A percentile compares a stretch with the other conserved stretches of the same genome.
Conservation (phyloP, 2,113 vertebrate species). For the Pelodiscus sinensis region DNA sequence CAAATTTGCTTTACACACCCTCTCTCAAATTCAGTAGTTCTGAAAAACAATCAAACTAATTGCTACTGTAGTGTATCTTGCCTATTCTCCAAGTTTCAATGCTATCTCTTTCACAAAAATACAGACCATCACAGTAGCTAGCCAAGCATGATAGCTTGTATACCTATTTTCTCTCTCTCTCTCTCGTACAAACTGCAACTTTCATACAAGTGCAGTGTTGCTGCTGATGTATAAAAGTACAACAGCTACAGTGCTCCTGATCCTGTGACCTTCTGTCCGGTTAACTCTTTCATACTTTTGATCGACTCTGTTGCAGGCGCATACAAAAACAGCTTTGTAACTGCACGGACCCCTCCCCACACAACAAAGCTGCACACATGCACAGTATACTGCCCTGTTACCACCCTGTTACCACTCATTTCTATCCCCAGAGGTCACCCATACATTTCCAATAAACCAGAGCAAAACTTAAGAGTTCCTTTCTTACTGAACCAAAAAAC, state of each 20-base stretch:
- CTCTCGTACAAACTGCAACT: too few species aligned
- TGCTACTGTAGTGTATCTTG: background rate
- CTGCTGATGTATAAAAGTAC: background rate
- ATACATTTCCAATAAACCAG: background rate
- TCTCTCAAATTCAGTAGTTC: background rate
- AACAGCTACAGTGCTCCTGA: background rate
- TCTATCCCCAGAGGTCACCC: background rate
- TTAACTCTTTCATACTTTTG: background rate
- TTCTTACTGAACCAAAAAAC: background rate
- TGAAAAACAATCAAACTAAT: constrained; percentile 14
- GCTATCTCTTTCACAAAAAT: constrained; percentile 9
- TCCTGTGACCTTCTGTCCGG: background rate
- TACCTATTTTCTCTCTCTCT: background rate
- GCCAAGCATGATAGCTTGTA: background rate
- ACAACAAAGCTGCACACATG: background rate
- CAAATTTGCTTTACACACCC: background rate
- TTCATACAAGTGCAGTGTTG: background rate
- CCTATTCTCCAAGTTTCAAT: background rate
- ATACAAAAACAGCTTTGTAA: background rate
- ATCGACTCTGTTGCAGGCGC: background rate
- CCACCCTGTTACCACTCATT: too few species aligned
- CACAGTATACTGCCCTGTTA: background rate
- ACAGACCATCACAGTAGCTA: background rate
- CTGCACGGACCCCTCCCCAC: background rate
- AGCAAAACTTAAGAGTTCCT: background rate